Evolutionary conservation across 2,888 invertebrate species (phyloP).

Genomic region (Dasypogon diadema): DNA sequence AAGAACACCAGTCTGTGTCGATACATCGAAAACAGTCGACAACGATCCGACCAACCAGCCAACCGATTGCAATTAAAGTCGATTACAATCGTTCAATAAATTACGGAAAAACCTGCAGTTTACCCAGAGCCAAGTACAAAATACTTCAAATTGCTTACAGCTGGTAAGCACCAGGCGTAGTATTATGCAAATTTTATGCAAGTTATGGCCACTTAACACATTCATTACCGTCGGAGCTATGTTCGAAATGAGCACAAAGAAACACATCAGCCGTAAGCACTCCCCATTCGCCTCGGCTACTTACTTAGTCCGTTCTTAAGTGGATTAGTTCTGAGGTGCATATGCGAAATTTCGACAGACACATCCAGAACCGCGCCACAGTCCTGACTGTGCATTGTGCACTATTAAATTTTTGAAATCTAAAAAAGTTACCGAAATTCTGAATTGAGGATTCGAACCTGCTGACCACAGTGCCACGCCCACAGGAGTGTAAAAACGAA

Average conservation of each 20-base stretch:
- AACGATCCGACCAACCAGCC: not conserved
- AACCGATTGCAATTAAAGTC: slow-evolving; percentile 53
- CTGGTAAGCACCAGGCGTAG: slow-evolving; percentile 30
- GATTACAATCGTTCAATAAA: slow-evolving; percentile 56
- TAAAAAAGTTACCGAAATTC: too few relatives aligned
- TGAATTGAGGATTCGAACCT: too few relatives aligned
- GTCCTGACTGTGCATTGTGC: not conserved
- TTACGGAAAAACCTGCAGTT: slow-evolving; percentile 40
- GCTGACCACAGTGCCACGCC: too few relatives aligned
- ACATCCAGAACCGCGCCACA: not conserved
- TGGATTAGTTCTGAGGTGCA: not conserved
- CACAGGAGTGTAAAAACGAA: too few relatives aligned
- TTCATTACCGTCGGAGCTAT: slow-evolving; percentile 38
- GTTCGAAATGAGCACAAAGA: not conserved
- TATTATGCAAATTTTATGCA: slow-evolving; percentile 54
- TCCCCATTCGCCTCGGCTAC: not conserved
- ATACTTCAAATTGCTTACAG: slow-evolving; percentile 43
- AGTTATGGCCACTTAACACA: slow-evolving; percentile 51
- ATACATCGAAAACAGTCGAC: slow-evolving; percentile 26
- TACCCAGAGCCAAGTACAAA: slow-evolving; percentile 26
- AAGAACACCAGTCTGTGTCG: not conserved
- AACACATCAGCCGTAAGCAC: slow-evolving; percentile 2
- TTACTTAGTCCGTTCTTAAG: not conserved
- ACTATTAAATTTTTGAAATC: too few relatives aligned
- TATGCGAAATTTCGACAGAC: not conserved